Evolutionary conservation across 2,797 vertebrate genomes (phyloP).

Genomic region (Halcyon smyrnensis): DNA sequence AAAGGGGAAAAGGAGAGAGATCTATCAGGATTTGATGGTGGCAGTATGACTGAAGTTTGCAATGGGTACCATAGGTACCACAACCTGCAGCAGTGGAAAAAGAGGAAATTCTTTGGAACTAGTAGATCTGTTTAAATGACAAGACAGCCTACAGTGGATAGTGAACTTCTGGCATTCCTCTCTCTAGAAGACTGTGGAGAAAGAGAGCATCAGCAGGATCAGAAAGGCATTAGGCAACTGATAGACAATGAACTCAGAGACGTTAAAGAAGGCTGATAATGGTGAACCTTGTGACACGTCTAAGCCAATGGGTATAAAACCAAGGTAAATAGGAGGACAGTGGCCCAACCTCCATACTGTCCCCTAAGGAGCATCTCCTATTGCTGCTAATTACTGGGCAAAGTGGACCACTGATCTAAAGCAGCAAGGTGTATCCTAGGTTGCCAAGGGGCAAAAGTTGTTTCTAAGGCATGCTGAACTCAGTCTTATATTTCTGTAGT

Average conservation of each 20-base stretch:
- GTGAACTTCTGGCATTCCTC: not conserved
- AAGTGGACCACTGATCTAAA: not conserved
- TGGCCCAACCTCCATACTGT: not conserved
- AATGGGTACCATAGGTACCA: not conserved
- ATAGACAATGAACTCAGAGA: not conserved
- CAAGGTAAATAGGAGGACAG: not conserved
- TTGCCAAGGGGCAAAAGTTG: not conserved
- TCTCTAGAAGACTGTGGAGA: not conserved
- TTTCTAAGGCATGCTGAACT: not conserved
- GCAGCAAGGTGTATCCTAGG: not conserved
- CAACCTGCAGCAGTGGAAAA: not conserved
- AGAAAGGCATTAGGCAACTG: not conserved
- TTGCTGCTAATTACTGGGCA: not conserved
- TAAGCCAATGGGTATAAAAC: not conserved
- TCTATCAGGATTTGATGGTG: not conserved
- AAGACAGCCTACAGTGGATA: not conserved
- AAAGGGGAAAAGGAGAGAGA: not conserved
- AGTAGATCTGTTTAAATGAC: not conserved
- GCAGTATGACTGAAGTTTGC: not conserved
- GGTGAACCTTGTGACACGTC: not conserved
- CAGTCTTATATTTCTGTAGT: not conserved
- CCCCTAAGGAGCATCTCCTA: not conserved
- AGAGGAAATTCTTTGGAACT: not conserved
- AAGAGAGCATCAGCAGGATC: not conserved
- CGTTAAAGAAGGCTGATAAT: not conserved